Percentiles rank a stretch among this genome's conserved stretches.
These are phyloP conservation scores for Isotomurus palustris DNA, from an alignment of 2,888 invertebrate species.

Conservation along the genomic window DNA sequence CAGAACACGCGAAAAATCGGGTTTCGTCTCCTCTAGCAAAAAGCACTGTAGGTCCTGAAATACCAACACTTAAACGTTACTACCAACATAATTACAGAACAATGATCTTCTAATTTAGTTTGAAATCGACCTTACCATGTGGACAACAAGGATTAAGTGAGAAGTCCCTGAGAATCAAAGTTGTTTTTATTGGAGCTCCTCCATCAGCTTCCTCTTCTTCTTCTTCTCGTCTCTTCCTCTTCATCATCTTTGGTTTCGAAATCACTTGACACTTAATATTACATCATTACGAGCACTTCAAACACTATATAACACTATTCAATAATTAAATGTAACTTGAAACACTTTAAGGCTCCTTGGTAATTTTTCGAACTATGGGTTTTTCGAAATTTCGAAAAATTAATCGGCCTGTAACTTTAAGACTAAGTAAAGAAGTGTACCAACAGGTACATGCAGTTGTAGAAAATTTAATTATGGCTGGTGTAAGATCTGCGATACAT, in stretches of 20 bases:
- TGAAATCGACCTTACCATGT: constrained; percentile 15
- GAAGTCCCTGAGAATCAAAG: constrained; percentile 21
- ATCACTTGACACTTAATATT: neutral
- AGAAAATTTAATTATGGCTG: too few species aligned
- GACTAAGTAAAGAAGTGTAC: too few species aligned
- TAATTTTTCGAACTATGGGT: too few species aligned
- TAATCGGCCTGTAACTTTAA: too few species aligned
- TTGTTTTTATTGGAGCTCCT: too few species aligned
- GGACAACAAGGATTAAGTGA: constrained; percentile 18
- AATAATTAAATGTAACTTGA: too few species aligned
- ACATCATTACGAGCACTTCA: neutral
- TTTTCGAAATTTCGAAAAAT: too few species aligned
- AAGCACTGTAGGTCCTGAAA: constrained; percentile 24
- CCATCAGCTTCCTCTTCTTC: too few species aligned
- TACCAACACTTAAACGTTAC: neutral
- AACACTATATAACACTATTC: too few species aligned
- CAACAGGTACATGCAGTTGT: too few species aligned
- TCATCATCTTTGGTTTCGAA: neutral
- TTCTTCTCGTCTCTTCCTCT: neutral
- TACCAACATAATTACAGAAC: neutral
- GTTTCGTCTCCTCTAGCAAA: constrained; percentile 17
- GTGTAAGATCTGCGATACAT: too few species aligned
- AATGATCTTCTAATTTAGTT: neutral
- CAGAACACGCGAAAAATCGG: constrained; percentile 26
- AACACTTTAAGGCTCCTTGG: too few species aligned